Evolutionary conservation across 1,140 invertebrate genomes (phyloP).

Genomic region (Acyrthosiphon pisum): DNA sequence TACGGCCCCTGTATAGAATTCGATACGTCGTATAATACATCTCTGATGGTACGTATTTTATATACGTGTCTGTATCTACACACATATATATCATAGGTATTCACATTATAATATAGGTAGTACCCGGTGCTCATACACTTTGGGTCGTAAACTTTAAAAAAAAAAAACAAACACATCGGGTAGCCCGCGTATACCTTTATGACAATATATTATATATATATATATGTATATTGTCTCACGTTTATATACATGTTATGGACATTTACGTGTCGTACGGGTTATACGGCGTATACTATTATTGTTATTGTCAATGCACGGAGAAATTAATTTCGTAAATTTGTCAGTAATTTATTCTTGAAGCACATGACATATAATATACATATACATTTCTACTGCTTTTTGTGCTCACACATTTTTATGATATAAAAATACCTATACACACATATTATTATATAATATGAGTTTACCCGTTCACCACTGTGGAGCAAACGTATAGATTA

Average conservation of each 20-base stretch:
- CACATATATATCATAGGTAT: not conserved
- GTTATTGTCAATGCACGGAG: slow-evolving; percentile 22
- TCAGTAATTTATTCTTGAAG: slow-evolving; percentile 20
- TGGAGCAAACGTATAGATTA: not conserved
- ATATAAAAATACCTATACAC: not conserved
- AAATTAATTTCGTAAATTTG: slow-evolving; percentile 42
- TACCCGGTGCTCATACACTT: not conserved
- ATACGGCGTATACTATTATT: not conserved
- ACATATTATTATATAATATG: not conserved
- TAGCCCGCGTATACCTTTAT: not conserved
- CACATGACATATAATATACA: not conserved
- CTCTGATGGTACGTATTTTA: not conserved
- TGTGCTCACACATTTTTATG: not conserved
- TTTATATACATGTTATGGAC: not conserved
- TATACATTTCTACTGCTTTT: not conserved
- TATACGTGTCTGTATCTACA: not conserved
- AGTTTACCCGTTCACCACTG: not conserved
- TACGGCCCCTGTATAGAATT: slow-evolving; percentile 28
- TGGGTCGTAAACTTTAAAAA: slow-evolving; percentile 32
- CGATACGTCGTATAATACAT: slow-evolving; percentile 42
- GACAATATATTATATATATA: no score
- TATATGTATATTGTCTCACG: not conserved
- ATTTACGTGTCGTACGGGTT: not conserved
- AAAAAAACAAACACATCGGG: slow-evolving; percentile 7
- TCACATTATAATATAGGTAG: not conserved